A percentile compares a stretch with the other conserved stretches of the same genome.
These are phyloP conservation scores for Crocidura indochinensis DNA, from an alignment of 2,797 vertebrate genomes.

Conservation along the genomic window DNA sequence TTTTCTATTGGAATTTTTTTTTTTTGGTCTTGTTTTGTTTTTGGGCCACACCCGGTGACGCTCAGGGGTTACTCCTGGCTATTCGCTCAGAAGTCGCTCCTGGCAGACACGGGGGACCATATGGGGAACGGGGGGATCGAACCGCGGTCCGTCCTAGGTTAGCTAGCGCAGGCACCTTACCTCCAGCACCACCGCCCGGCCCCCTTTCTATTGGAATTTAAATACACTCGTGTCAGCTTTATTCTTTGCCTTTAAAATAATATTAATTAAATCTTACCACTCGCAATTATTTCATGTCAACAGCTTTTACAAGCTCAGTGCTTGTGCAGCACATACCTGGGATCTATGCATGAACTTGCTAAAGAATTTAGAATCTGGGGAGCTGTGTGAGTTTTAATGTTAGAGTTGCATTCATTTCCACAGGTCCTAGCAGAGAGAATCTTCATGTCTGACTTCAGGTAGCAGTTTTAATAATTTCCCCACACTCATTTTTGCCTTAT, in stretches of 20 bases:
- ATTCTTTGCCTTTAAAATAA: constrained; percentile 58
- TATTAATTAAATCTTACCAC: constrained; percentile 5
- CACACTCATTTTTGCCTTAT: background rate
- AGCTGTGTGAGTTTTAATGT: background rate
- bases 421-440: background rate
- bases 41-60: too few species aligned
- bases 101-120: too few species aligned
- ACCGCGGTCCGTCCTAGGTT: too few species aligned
- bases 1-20: too few species aligned
- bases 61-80: too few species aligned
- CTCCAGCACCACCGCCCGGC: too few species aligned
- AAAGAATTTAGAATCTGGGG: background rate
- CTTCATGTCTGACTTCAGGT: background rate
- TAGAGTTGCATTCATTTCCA: background rate
- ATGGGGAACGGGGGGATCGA: too few species aligned
- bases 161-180: too few species aligned
- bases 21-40: too few species aligned
- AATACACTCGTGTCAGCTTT: background rate
- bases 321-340: background rate
- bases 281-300: background rate
- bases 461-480: background rate
- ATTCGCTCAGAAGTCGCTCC: too few species aligned
- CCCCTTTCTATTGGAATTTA: too few species aligned
- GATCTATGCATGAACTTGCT: background rate
- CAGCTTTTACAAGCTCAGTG: background rate